Conservation (phyloP, 1,140 invertebrate species). For the Bombus waltoni region DNA sequence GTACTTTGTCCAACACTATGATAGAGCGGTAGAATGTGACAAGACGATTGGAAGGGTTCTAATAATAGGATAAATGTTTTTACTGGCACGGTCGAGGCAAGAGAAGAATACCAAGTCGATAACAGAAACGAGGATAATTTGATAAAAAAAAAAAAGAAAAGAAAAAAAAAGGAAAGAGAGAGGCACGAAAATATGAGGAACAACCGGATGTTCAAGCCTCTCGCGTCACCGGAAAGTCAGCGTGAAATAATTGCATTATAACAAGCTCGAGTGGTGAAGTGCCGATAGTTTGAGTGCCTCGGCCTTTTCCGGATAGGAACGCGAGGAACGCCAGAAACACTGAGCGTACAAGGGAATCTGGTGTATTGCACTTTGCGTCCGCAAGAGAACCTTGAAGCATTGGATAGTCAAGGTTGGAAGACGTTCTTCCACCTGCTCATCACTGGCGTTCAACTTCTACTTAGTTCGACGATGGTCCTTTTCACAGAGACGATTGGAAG, state of each 20-base stretch:
- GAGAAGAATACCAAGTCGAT: neutral
- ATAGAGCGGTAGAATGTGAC: neutral
- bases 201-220: slow-evolving; percentile 38
- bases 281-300: neutral
- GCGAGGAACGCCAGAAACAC: neutral
- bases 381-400: neutral
- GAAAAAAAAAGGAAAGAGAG: neutral
- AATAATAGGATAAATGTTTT: slow-evolving; percentile 4
- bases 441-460: neutral
- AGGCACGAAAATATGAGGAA: slow-evolving; percentile 37
- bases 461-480: neutral
- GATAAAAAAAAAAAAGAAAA: neutral
- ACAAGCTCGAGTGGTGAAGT: neutral
- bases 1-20: neutral
- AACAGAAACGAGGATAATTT: neutral
- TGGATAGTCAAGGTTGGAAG: neutral
- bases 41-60: too few species aligned
- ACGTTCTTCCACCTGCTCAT: neutral
- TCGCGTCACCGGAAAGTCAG: slow-evolving; percentile 64
- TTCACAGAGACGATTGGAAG: neutral
- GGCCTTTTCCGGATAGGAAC: neutral
- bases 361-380: slow-evolving; percentile 11
- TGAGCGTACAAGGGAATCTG: neutral
- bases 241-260: slow-evolving; percentile 75
- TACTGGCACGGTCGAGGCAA: neutral